These are phyloP conservation scores for Araneus ventricosus DNA, from an alignment of 1,140 invertebrate species.

Conservation along the genomic window DNA sequence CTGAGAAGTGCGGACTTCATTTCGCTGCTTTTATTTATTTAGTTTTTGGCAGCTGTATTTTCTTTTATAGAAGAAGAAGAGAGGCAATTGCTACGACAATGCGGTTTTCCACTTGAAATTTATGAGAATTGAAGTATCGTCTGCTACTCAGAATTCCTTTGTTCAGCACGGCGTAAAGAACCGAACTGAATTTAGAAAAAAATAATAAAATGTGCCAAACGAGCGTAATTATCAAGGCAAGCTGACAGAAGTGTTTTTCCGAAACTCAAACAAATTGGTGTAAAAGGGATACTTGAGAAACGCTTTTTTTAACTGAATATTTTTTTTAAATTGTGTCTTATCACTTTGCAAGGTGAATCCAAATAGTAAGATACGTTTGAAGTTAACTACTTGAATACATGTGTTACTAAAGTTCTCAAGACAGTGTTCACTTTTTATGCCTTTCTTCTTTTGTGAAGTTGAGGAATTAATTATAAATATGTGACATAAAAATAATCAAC, in stretches of 20 bases:
- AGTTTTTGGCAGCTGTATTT: constrained; percentile 4
- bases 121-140: constrained; percentile 45
- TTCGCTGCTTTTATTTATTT: background rate
- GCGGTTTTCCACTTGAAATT: constrained; percentile 19
- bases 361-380: background rate
- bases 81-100: constrained; percentile 1
- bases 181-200: background rate
- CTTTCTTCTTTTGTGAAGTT: background rate
- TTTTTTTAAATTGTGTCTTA: background rate
- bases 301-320: background rate
- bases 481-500: background rate
- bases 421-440: background rate
- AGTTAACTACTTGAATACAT: constrained; percentile 20
- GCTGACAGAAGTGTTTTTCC: constrained; percentile 13
- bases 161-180: constrained; percentile 3
- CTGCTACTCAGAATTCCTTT: constrained; percentile 12
- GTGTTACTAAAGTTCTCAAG: background rate
- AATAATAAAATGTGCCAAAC: background rate
- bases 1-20: background rate
- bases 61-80: background rate
- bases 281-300: background rate
- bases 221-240: background rate
- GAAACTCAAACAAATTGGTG: constrained; percentile 13
- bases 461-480: background rate
- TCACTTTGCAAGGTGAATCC: background rate